Conservation (phyloP, 1,140 invertebrate species). For the Halyomorpha halys region DNA sequence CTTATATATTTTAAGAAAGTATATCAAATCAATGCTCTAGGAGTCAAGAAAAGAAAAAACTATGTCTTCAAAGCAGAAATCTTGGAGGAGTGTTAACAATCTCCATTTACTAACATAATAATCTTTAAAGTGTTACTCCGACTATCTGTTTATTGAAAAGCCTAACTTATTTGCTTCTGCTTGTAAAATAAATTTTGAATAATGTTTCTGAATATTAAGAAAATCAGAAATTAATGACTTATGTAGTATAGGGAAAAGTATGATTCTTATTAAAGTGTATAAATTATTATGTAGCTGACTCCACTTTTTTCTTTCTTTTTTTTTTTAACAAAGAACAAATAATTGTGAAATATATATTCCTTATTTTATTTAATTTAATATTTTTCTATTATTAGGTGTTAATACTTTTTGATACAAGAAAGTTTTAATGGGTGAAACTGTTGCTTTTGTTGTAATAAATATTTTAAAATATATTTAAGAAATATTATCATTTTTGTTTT, state of each 20-base stretch:
- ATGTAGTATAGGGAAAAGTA: neutral
- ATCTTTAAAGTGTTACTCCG: conserved; percentile 4
- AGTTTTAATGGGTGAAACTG: conserved; percentile 7
- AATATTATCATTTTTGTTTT: neutral
- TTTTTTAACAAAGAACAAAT: conserved; percentile 5
- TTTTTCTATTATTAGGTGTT: conserved; percentile 3
- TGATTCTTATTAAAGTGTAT: conserved; percentile 14
- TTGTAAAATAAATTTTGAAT: conserved; percentile 3
- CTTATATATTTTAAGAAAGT: neutral
- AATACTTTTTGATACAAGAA: conserved; percentile 7
- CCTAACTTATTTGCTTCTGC: conserved; percentile 9
- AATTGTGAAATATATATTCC: conserved; percentile 11
- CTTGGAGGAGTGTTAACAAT: conserved; percentile 11
- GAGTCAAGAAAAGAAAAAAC: neutral
- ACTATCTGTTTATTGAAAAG: neutral
- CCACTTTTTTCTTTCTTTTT: neutral
- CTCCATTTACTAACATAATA: conserved; percentile 8
- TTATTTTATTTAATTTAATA: conserved; percentile 2
- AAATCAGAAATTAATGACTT: conserved; percentile 12
- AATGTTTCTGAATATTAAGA: conserved; percentile 1
- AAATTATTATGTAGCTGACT: conserved; percentile 10
- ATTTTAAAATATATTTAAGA: conserved; percentile 17
- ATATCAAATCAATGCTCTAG: neutral
- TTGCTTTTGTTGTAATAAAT: conserved; percentile 3
- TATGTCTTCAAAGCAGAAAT: neutral